Evolutionary conservation across 2,888 invertebrate genomes (phyloP).

Genomic region (Abscondita cerata): DNA sequence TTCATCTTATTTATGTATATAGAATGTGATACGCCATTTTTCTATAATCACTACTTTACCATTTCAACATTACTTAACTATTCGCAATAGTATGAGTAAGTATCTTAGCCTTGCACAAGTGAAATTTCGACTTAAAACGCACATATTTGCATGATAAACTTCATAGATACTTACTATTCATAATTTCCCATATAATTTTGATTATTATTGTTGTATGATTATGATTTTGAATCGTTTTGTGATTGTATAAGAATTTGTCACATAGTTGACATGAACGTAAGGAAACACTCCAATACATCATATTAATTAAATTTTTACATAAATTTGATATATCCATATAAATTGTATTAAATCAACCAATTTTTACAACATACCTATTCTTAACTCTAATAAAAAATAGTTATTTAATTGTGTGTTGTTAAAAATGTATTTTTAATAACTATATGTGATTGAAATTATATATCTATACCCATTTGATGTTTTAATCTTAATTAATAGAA

Average conservation of each 20-base stretch:
- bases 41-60: slow-evolving; percentile 15
- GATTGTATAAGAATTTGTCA: slow-evolving; percentile 23
- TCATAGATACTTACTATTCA: background rate
- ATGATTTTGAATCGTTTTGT: slow-evolving; percentile 13
- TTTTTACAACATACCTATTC: slow-evolving; percentile 18
- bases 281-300: slow-evolving; percentile 35
- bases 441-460: slow-evolving; percentile 9
- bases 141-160: slow-evolving; percentile 10
- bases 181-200: background rate
- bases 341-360: slow-evolving; percentile 14
- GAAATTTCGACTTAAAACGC: slow-evolving; percentile 6
- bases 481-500: background rate
- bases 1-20: slow-evolving; percentile 15
- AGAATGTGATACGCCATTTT: slow-evolving; percentile 18
- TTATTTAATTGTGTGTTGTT: slow-evolving; percentile 8
- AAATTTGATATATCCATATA: slow-evolving; percentile 24
- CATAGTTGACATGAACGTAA: slow-evolving; percentile 31
- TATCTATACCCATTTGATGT: background rate
- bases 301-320: slow-evolving; percentile 27
- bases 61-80: slow-evolving; percentile 8
- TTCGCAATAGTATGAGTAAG: slow-evolving; percentile 4
- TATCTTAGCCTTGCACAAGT: slow-evolving; percentile 4
- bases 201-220: background rate
- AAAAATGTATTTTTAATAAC: slow-evolving; percentile 9
- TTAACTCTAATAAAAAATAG: slow-evolving; percentile 5